Percentiles rank a stretch among this genome's conserved stretches.
Evolutionary conservation across 1,140 invertebrate genomes (phyloP).

Genomic region (Euwallacea similis): DNA sequence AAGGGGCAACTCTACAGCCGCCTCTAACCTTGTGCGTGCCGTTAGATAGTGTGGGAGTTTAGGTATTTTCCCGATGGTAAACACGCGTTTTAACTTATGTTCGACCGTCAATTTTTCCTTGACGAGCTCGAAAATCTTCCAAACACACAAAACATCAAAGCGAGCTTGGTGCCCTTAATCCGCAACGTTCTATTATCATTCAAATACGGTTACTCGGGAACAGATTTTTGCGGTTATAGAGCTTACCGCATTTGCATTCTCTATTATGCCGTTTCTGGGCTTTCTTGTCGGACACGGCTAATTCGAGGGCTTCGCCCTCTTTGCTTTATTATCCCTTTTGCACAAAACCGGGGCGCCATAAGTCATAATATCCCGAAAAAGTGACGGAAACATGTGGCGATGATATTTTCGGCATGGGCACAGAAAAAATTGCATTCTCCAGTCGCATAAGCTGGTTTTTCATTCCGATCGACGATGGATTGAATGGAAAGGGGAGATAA

Average conservation of each 20-base stretch:
- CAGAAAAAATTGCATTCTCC: constrained; percentile 7
- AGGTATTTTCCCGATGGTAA: background rate
- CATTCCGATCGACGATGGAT: constrained; percentile 5
- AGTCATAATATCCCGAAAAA: background rate
- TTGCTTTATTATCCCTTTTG: background rate
- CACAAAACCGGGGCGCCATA: background rate
- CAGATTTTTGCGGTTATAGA: constrained; percentile 19
- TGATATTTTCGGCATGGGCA: background rate
- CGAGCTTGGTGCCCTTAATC: constrained; percentile 3
- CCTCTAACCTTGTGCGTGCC: constrained; percentile 36
- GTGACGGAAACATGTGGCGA: constrained; percentile 3
- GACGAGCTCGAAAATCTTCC: background rate
- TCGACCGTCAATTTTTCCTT: too few species aligned
- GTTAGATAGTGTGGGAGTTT: constrained; percentile 28
- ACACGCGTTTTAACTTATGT: too few species aligned
- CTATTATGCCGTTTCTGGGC: constrained; percentile 9
- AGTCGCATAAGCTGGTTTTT: constrained; percentile 10
- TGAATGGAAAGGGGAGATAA: constrained; percentile 20
- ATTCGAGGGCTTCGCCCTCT: background rate
- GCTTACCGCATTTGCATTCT: constrained; percentile 21
- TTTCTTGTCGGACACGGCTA: background rate
- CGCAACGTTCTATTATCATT: constrained; percentile 17
- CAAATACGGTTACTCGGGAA: constrained; percentile 9
- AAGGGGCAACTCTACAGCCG: constrained; percentile 22
- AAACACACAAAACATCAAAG: constrained; percentile 6